Percentiles rank a stretch among this genome's conserved stretches.
phyloP scores from a whole-genome alignment of 2,113 vertebrate species.

The Scortum barcoo region DNA sequence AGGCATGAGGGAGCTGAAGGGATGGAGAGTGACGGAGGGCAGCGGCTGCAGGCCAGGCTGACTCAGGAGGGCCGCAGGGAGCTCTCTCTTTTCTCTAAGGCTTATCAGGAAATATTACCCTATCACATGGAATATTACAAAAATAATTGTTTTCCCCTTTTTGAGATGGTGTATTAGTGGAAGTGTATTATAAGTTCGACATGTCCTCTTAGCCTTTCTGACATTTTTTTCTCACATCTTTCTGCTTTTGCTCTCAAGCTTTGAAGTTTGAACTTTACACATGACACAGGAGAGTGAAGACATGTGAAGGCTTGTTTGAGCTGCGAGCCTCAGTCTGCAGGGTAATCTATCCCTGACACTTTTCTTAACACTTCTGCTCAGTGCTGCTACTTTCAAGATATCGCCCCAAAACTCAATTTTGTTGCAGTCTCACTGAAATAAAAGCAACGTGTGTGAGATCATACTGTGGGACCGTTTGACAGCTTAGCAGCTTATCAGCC shows the following conservation, averaged over 20 bases:
- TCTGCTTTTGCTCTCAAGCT: not conserved
- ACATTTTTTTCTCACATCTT: not conserved
- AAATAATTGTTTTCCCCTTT: not conserved
- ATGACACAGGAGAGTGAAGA: not conserved
- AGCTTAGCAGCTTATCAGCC: not conserved
- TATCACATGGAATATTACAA: not conserved
- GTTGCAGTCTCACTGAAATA: not conserved
- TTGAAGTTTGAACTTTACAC: not conserved
- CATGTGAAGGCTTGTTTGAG: conserved; percentile 32
- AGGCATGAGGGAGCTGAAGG: conserved; percentile 5
- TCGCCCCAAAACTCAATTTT: not conserved
- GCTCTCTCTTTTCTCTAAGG: not conserved
- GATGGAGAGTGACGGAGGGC: conserved; percentile 24
- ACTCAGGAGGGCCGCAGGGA: conserved; percentile 8
- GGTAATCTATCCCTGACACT: not conserved
- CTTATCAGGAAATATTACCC: conserved; percentile 10
- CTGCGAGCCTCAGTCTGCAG: not conserved
- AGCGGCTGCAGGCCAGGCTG: conserved; percentile 9
- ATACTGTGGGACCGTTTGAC: not conserved
- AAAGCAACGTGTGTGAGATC: not conserved
- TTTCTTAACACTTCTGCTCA: not conserved
- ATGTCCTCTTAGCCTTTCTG: not conserved
- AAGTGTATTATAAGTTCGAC: no score
- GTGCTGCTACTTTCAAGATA: not conserved
- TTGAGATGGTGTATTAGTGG: not conserved